Evolutionary conservation across 2,888 invertebrate species (phyloP).

Genomic region (Scaptomyza caliginosa): DNA sequence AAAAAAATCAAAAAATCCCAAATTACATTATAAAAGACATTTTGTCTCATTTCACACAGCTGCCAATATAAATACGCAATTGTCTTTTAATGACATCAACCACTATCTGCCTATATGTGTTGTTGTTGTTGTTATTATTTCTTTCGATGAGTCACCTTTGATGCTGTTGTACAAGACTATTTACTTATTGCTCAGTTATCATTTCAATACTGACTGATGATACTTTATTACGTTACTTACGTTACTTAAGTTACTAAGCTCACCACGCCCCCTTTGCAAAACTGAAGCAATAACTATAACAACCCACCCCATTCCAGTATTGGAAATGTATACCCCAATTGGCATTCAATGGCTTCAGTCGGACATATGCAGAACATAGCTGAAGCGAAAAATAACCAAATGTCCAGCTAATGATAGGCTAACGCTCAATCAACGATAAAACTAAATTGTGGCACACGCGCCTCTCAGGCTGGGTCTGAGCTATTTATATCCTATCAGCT

Average conservation of each 20-base stretch:
- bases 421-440: slow-evolving; percentile 77
- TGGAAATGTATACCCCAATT: slow-evolving; percentile 36
- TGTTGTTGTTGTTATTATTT: slow-evolving; percentile 4
- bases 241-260: not conserved
- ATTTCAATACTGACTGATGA: not conserved
- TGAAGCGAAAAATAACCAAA: slow-evolving; percentile 50
- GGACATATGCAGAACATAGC: slow-evolving; percentile 27
- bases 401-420: slow-evolving; percentile 75
- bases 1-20: slow-evolving; percentile 51
- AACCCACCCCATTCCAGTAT: slow-evolving; percentile 17
- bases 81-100: slow-evolving; percentile 55
- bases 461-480: slow-evolving; percentile 42
- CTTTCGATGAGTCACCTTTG: slow-evolving; percentile 36
- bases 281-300: slow-evolving; percentile 30
- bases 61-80: slow-evolving; percentile 54
- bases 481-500: slow-evolving; percentile 68
- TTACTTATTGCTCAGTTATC: slow-evolving; percentile 5
- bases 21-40: slow-evolving; percentile 69
- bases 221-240: no score
- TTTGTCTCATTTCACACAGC: slow-evolving; percentile 47
- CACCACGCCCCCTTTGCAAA: slow-evolving; percentile 11
- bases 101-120: slow-evolving; percentile 12
- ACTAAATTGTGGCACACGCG: slow-evolving; percentile 77
- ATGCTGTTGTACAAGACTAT: slow-evolving; percentile 35
- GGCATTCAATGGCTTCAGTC: slow-evolving; percentile 29